Evolutionary conservation across 2,113 vertebrate genomes (phyloP).

Genomic region (Antechinus flavipes): DNA sequence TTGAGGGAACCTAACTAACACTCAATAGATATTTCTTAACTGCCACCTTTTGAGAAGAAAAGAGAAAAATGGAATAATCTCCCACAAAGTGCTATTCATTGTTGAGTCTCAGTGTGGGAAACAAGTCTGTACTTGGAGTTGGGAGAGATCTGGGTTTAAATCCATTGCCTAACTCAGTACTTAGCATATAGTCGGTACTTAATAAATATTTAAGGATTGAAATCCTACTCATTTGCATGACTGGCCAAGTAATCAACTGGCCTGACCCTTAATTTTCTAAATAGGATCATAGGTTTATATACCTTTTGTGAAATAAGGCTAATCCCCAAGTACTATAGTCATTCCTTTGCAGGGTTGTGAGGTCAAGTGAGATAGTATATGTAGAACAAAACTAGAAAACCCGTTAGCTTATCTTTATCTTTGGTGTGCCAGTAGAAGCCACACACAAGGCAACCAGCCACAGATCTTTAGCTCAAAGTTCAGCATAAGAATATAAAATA

Average conservation of each 20-base stretch:
- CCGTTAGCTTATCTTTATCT: background rate
- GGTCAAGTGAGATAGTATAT: background rate
- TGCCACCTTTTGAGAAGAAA: background rate
- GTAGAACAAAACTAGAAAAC: background rate
- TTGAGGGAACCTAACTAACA: background rate
- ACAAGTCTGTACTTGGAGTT: background rate
- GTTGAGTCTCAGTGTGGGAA: background rate
- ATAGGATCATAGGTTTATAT: background rate
- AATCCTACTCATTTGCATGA: background rate
- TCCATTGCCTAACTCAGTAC: background rate
- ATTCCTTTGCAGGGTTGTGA: background rate
- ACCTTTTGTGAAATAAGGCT: background rate
- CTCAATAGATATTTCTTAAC: background rate
- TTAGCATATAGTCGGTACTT: background rate
- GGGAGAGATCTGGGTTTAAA: background rate
- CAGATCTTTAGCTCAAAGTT: background rate
- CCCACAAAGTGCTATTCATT: background rate
- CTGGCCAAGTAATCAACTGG: background rate
- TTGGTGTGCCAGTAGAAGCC: background rate
- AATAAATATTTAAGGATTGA: background rate
- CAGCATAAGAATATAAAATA: background rate
- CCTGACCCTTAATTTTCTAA: background rate
- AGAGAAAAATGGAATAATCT: background rate
- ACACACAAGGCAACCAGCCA: background rate
- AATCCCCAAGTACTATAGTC: background rate